phyloP scores from a whole-genome alignment of 2,888 invertebrate species.

The Polylopha cassiicola region DNA sequence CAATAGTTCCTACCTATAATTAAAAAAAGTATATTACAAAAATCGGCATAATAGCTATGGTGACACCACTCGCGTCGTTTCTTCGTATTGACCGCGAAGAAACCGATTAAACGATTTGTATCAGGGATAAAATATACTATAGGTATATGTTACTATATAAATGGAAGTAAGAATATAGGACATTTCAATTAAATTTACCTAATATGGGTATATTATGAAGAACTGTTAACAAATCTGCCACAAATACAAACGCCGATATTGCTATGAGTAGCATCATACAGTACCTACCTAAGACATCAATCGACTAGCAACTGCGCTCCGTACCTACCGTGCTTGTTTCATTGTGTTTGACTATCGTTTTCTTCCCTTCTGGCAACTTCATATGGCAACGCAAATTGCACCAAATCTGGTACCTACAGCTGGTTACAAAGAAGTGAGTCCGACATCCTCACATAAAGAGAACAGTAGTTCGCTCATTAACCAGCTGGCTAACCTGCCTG shows the following conservation, averaged over 20 bases:
- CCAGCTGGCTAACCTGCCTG: constrained; percentile 82
- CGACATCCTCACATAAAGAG: constrained; percentile 77
- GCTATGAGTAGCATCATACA: constrained; percentile 19
- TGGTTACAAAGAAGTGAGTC: constrained; percentile 74
- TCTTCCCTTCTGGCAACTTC: constrained; percentile 76
- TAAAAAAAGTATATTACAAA: too few species aligned
- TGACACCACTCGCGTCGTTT: too few species aligned
- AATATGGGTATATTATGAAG: too few species aligned
- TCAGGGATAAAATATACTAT: too few species aligned
- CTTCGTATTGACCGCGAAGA: too few species aligned
- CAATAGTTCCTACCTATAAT: too few species aligned
- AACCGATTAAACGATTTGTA: too few species aligned
- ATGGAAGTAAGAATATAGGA: too few species aligned
- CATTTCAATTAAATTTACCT: too few species aligned
- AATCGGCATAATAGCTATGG: too few species aligned
- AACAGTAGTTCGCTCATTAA: constrained; percentile 83
- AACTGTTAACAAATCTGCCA: constrained; percentile 26
- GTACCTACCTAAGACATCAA: constrained; percentile 18
- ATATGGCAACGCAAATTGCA: constrained; percentile 68
- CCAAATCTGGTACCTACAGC: constrained; percentile 63
- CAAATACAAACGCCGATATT: constrained; percentile 26
- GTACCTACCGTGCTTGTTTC: constrained; percentile 61
- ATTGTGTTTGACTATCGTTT: constrained; percentile 72
- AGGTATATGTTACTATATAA: too few species aligned
- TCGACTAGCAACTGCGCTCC: constrained; percentile 36